These are phyloP conservation scores for Drosophila mayri DNA, from an alignment of 1,140 invertebrate species.

Conservation along the genomic window DNA sequence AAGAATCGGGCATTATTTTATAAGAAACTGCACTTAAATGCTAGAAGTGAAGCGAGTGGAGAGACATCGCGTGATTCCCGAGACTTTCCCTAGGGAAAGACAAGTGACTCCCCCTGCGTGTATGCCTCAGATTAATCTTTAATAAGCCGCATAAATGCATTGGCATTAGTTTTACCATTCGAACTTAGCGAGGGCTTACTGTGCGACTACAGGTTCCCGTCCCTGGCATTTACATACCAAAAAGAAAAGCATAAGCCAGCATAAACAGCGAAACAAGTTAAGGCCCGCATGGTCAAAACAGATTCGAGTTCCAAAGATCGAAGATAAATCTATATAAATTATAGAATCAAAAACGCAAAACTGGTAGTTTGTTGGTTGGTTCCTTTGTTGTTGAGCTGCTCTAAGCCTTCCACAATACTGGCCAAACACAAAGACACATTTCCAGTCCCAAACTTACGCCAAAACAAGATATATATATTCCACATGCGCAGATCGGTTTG, in stretches of 20 bases:
- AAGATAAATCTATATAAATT: neutral
- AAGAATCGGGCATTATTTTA: neutral
- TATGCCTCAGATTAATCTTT: conserved; percentile 31
- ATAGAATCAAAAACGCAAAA: conserved; percentile 17
- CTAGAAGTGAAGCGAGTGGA: too few species aligned
- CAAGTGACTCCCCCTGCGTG: conserved; percentile 33
- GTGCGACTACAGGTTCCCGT: conserved; percentile 25
- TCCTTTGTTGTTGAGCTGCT: conserved; percentile 16
- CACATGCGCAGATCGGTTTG: conserved; percentile 12
- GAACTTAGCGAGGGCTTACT: conserved; percentile 16
- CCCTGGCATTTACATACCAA: conserved; percentile 53
- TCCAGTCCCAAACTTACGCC: conserved; percentile 38
- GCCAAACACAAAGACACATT: conserved; percentile 2
- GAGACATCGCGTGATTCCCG: conserved; percentile 47
- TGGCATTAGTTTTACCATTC: neutral
- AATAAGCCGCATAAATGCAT: conserved; percentile 52
- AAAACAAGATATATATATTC: conserved; percentile 20
- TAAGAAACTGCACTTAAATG: conserved; percentile 18
- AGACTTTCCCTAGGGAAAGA: conserved; percentile 67
- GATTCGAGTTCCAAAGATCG: neutral
- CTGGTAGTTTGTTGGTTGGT: neutral
- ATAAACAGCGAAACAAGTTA: conserved; percentile 17
- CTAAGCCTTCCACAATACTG: conserved; percentile 11
- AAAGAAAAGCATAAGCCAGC: conserved; percentile 29
- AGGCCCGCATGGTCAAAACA: conserved; percentile 23